Conservation (phyloP, 2,888 invertebrate species). For the Drosophila leonis region DNA sequence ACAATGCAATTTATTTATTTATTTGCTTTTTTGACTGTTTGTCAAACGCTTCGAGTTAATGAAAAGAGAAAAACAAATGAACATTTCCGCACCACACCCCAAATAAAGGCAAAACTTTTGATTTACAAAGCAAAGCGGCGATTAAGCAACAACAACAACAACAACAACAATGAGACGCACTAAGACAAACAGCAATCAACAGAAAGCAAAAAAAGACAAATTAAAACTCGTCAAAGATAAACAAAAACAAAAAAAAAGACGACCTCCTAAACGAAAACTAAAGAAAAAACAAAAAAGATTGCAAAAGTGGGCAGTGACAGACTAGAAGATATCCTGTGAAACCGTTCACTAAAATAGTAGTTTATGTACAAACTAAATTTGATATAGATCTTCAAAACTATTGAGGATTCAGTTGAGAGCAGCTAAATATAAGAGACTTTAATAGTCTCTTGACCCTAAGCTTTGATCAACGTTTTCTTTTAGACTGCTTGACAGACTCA, state of each 20-base stretch:
- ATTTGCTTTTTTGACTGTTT: background rate
- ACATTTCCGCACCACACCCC: conserved; percentile 20
- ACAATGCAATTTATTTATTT: conserved; percentile 10
- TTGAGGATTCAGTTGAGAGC: no score
- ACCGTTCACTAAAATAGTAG: no score
- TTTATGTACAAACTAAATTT: no score
- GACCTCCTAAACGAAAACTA: conserved; percentile 18
- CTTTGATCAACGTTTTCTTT: background rate
- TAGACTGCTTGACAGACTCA: no score
- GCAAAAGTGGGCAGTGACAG: background rate
- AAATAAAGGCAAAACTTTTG: conserved; percentile 28
- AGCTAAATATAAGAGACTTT: background rate
- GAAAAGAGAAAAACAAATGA: conserved; percentile 15
- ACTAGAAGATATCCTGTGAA: background rate
- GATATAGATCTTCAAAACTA: no score
- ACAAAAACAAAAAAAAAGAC: conserved; percentile 22
- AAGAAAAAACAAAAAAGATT: conserved; percentile 9
- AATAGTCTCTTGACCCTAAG: background rate
- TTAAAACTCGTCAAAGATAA: conserved; percentile 49
- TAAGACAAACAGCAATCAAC: conserved; percentile 47
- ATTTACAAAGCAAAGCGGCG: conserved; percentile 25
- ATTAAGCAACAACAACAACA: conserved; percentile 42
- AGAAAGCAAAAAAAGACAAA: conserved; percentile 43
- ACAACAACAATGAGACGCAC: conserved; percentile 25
- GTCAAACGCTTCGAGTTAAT: conserved; percentile 12